Evolutionary conservation across 2,888 invertebrate species (phyloP), one percentile per base, ranked within the genome.

Genomic region (Paralinhomoeus sp.): DNA sequence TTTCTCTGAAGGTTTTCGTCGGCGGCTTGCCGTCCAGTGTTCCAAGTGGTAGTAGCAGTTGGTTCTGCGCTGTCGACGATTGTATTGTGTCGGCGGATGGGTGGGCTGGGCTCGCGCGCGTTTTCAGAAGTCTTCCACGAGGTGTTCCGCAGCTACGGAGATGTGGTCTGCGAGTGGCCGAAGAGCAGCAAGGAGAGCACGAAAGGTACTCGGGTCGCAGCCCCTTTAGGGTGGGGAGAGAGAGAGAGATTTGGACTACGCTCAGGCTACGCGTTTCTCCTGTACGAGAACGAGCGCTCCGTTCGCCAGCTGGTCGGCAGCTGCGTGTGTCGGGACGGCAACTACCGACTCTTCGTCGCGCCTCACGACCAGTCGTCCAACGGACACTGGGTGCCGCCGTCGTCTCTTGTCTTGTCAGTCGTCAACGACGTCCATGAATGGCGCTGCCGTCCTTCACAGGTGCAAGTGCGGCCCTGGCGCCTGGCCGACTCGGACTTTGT

Each of bases 401-500:
- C 7, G 27, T 65, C 91, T 17, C 9, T 20, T 35, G 35, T 17
- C 5, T n/a, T n/a, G n/a, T n/a, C n/a, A n/a, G n/a, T n/a, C n/a
- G n/a, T n/a, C n/a, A n/a, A n/a, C n/a, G n/a, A n/a, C n/a, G n/a
- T n/a, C n/a, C n/a, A n/a, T n/a, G n/a, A n/a, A n/a, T n/a, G n/a
- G n/a, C n/a, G n/a, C n/a, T n/a, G n/a, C n/a, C n/a, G n/a, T n/a
- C n/a, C n/a, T n/a, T n/a, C 7, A 21, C 49, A 68, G 67, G 68
- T 93, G 51, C 91, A 87, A 72, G 89, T 93, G 64, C 74, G 91
- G 60, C 91, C 91, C 47, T 93, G 91, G 91, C 75, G 83, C 62
- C 72, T 93, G 54, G 83, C 83, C 49, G 91, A 93, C 67, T 89
- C 91, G 0, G 91, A 93, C 68, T 93, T 85, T 66, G 89, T 93